phyloP scores from a whole-genome alignment of 1,140 invertebrate genomes.

The Brachionus plicatilis region DNA sequence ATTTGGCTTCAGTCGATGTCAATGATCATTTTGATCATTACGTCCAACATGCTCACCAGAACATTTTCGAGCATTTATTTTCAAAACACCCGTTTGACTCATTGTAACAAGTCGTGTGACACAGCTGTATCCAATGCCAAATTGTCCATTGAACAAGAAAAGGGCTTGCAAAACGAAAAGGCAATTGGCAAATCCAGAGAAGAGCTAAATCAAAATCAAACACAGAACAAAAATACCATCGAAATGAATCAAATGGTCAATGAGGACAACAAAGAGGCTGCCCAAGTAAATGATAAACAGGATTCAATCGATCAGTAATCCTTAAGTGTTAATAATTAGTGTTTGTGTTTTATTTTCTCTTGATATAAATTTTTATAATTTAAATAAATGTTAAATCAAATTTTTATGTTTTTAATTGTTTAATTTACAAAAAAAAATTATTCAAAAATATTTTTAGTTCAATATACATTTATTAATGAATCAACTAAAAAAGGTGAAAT shows the following conservation, averaged over 20 bases:
- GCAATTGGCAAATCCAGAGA: not conserved
- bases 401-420: not conserved
- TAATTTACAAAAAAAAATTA: not conserved
- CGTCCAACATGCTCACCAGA: constrained; percentile 15
- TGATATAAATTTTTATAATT: not conserved
- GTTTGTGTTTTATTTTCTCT: not conserved
- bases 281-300: not conserved
- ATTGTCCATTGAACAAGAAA: not conserved
- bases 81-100: constrained; percentile 21
- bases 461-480: no score
- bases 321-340: not conserved
- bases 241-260: constrained; percentile 18
- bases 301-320: not conserved
- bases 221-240: not conserved
- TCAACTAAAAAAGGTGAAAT: no score
- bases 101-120: constrained; percentile 5
- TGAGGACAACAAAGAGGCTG: not conserved
- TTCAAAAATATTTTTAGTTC: no score
- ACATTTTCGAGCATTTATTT: constrained; percentile 17
- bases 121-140: constrained; percentile 8
- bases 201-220: not conserved
- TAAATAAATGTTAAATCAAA: not conserved
- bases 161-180: not conserved
- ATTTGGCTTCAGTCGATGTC: constrained; percentile 25
- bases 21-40: constrained; percentile 22